A percentile compares a stretch with the other conserved stretches of the same genome.
Evolutionary conservation across 2,888 invertebrate genomes (phyloP).

Genomic region (Rhamnusium bicolor): DNA sequence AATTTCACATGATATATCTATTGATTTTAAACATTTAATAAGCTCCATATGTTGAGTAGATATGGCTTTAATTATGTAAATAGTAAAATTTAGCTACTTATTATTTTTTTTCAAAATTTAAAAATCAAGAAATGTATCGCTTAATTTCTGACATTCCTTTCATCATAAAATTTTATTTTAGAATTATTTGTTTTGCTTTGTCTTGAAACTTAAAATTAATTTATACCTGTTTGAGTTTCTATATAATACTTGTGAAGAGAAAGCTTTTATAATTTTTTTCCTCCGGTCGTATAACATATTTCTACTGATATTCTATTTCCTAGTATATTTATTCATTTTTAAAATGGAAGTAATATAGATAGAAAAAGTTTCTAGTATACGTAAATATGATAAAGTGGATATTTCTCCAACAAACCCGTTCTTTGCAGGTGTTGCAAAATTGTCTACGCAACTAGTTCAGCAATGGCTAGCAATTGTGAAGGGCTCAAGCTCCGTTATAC

Average conservation of each 20-base stretch:
- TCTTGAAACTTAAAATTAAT: no score
- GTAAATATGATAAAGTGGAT: not conserved
- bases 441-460: conserved; percentile 88
- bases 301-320: not conserved
- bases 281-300: not conserved
- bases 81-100: no score
- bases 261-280: not conserved
- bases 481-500: conserved; percentile 72
- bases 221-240: not conserved
- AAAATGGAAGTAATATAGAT: not conserved
- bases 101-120: no score
- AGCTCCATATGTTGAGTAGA: no score
- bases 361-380: not conserved
- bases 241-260: not conserved
- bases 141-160: no score
- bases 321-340: conserved; percentile 26
- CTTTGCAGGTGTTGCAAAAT: conserved; percentile 64
- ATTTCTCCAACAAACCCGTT: conserved; percentile 22
- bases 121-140: no score
- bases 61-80: no score
- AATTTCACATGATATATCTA: no score
- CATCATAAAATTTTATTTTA: no score
- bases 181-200: no score
- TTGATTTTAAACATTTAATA: no score
- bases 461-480: conserved; percentile 94